Base-by-base conservation (phyloP, 2,888 invertebrate species). In the Platerodrilus igneus region DNA sequence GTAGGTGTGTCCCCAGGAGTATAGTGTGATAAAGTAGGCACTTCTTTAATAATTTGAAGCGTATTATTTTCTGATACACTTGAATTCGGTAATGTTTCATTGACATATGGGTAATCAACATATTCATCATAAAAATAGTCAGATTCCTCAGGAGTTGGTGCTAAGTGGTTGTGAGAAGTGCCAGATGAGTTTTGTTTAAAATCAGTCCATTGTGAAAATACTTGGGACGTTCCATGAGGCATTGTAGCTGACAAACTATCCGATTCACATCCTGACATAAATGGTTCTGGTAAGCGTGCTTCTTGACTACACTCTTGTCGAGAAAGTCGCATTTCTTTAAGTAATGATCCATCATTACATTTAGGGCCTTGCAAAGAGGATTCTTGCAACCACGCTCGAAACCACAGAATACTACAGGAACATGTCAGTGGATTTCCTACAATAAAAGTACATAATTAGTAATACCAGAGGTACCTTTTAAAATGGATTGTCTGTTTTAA, bases 41-140 rank as follows among this genome's bases (percentile, higher is more conserved):
- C 15, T 22, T 41, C 42, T 13, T 28, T 19, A 30, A 36, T 38
- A 58, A 67, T 30, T 57, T 63, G 49, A 32, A 41, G 42, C 52
- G 67, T 42, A n/a, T n/a, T n/a, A 53, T 63, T 37, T 30, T 42
- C 25, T 35, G 43, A 15, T 21, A 40, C 21, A 11, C 22, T 35
- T 2, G 31, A 27, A 17, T 19, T 21, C 16, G 71, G 53, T 36
- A 72, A 59, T 20, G 76, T 76, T 49, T 79, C 80, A 52, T 81
- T 80, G n/a, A n/a, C n/a, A 36, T 79, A 78, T 4, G 82, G 81
- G 62, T 85, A 84, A 61, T 88, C 88, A 1, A 84, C 76, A 60
- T 86, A 88, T 50, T 88, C 87, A 55, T 87, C 86, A 59, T 87
- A 87, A 54, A 86, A 83, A 56, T 86, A 87, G 58, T 89, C 87